Evolutionary conservation across 2,888 invertebrate species (phyloP).

Genomic region (Aricia artaxerxes): DNA sequence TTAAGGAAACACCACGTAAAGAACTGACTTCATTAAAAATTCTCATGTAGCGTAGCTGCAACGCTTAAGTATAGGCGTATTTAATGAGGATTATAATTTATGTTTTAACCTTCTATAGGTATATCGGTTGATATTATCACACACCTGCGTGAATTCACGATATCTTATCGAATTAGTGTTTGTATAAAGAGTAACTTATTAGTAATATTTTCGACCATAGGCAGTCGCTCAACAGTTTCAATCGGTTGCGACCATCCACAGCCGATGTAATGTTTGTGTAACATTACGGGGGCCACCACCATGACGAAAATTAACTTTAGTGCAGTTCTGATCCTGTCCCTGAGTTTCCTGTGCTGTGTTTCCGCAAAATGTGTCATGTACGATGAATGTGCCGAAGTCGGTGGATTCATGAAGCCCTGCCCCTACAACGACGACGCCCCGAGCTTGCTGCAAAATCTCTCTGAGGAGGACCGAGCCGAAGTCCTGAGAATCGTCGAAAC

Average conservation of each 20-base stretch:
- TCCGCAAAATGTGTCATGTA: constrained; percentile 59
- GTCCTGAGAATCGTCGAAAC: constrained; percentile 62
- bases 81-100: not conserved
- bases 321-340: constrained; percentile 43
- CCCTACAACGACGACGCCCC: constrained; percentile 49
- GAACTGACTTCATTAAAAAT: not conserved
- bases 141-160: not conserved
- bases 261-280: not conserved
- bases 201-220: constrained; percentile 1
- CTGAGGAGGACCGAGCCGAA: constrained; percentile 56
- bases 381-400: constrained; percentile 54
- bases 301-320: not conserved
- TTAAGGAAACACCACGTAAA: not conserved
- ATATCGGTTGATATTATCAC: not conserved
- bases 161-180: constrained; percentile 16
- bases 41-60: not conserved
- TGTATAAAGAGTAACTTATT: constrained; percentile 6
- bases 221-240: not conserved
- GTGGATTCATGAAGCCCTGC: constrained; percentile 55
- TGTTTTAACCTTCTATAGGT: not conserved
- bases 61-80: not conserved
- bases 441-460: constrained; percentile 53
- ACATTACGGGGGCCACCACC: not conserved
- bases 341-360: constrained; percentile 49
- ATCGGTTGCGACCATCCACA: not conserved